Base-by-base conservation (phyloP, 2,113 vertebrate species). In the Etia nguti region DNA sequence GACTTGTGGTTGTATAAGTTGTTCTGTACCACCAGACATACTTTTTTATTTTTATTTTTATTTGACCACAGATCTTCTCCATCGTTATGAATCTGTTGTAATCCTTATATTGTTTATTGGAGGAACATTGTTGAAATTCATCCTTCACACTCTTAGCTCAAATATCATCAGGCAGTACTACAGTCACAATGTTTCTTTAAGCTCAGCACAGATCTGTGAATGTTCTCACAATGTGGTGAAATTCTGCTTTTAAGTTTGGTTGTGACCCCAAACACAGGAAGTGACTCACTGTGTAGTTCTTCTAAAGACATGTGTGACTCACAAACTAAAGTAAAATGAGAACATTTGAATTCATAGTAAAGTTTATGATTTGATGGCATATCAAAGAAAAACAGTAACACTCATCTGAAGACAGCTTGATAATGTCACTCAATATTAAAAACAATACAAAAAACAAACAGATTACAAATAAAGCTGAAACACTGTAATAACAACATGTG, bases 111-210 rank as follows among this genome's bases (percentile, higher is more conserved):
- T 55, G 10, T 24, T 20, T 55, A 52, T 52, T 9, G 48, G 48
- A 52, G 4, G 48, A 52, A 20, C 48, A 2, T 20, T 52, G 8
- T 2, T n/a, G 11, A 24, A 56, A 0, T 56, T 56, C 6, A 7
- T 24, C 11, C 54, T 56, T 11, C 4, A 4, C 22, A 4, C 54
- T 56, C 0, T 4, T 7, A 4, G 0, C 54, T 24, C 22, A 56
- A 55, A 55, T 12, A 55, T 24, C 10, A 55, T 55, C 6, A 55
- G n/a, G n/a, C n/a, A n/a, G 3, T 55, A 0, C 0, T 55, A 22
- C 10, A 55, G 54, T 55, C 52, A 22, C 3, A 0, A 2, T 55
- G 6, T 56, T 56, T 24, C 11, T 56, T 56, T 56, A 24, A 56
- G 6, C 22, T 56, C 22, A 56, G 54, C 54, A 56, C 5, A 56